Base-by-base conservation (phyloP, 2,797 vertebrate genomes). In the Apogon talboti region DNA sequence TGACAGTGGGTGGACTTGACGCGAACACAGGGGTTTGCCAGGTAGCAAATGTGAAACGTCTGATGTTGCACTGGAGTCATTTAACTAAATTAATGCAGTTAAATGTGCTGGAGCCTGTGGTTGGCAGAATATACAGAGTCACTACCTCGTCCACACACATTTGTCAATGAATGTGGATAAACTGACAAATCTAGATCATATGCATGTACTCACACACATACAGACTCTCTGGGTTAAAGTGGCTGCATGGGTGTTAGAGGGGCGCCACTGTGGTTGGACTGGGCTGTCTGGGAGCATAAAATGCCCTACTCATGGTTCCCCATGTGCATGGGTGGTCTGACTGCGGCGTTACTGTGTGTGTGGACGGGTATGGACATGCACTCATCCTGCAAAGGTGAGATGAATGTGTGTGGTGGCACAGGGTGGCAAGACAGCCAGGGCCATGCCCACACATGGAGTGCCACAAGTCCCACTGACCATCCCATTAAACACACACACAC, bases 251-350 rank as follows among this genome's bases (percentile, higher is more conserved):
- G 91, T 92, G 92, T 91, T 91, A 91, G 87, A 89, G 88, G 93
- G 93, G 92, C 91, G 92, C 92, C 91, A 89, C 89, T 82, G 85
- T 92, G 92, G 92, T 92, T 35, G 74, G 85, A 86, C 82, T 78
- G 90, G 86, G 87, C 90, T 89, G 88, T 90, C 89, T 91, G 86
- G 82, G 87, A 91, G 91, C 89, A 93, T 93, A 91, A 91, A 92
- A 89, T 92, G 90, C 86, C 86, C 89, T 89, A 94, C 92, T 94
- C 91, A 91, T 87, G 88, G 85, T 88, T 87, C 82, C 82, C 84
- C 77, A 66, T 81, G 85, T 68, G 81, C 85, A 66, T 93, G 93
- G 94, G 94, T 95, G 94, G 94, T 92, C 94, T 81, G 73, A 76
- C 56, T 77, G 63, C 59, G 76, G 76, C 64, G 66, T 74, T 66